Base-by-base conservation (phyloP, 1,140 invertebrate genomes). In the Heterodera carotae region DNA sequence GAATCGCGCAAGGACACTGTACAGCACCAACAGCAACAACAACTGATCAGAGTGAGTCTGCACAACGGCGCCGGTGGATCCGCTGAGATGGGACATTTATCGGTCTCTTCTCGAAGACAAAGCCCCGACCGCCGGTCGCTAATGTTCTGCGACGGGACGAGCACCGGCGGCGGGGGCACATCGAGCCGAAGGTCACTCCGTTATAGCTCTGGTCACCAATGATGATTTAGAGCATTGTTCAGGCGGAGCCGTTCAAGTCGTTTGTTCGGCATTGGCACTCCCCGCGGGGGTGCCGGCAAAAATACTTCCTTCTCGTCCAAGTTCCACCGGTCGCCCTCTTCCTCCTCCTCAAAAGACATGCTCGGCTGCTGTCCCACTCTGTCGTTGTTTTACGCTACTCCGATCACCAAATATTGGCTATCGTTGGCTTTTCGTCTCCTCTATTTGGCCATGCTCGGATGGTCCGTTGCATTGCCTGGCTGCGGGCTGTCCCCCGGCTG, bases 371-470 rank as follows among this genome's bases (percentile, higher is more conserved):
- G 27, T 18, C 43, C 36, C 25, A 34, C 59, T 43, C 72, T 77
- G 31, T 29, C 31, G 25, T 39, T 79, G 18, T 86, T 86, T 60
- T 86, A 86, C 75, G 62, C 76, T 25, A 86, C 85, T 53, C 85
- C 85, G 39, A 85, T 86, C 62, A 83, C 82, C 43, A 86, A 86
- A 69, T 87, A 84, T 64, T 86, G 85, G 85, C 48, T 86, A 2
- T 86, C 85, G 22, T 69, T 86, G 22, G 22, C 81, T 1, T 86
- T 87, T 67, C 74, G 85, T 8, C 66, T 87, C 18, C 36, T 80
- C 34, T 84, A 87, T 69, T 75, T 86, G 48, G 29, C 71, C 43
- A 75, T 85, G 33, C 77, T 86, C 33, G 84, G 80, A 25, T 84
- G 80, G 64, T 78, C 82, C 39, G 62, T 87, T 15, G 62, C 83